These are phyloP conservation scores for Eueremaeus valkanovi DNA, from an alignment of 2,888 invertebrate genomes.

Conservation along the genomic window DNA sequence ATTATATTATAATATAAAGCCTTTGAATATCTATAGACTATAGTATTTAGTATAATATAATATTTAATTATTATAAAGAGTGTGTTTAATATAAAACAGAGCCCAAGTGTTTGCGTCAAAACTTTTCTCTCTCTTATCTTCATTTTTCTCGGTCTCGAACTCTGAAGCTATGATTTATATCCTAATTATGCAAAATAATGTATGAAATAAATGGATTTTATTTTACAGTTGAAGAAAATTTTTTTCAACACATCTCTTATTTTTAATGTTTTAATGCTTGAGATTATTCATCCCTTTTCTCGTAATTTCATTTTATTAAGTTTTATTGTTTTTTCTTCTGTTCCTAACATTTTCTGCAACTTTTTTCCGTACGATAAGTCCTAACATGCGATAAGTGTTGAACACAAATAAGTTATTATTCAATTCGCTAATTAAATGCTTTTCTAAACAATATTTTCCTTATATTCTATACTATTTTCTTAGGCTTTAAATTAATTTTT, in stretches of 20 bases:
- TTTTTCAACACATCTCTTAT: constrained; percentile 28
- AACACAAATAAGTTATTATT: not conserved
- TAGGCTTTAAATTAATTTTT: no score
- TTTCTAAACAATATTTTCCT: not conserved
- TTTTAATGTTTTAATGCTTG: not conserved
- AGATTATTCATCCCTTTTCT: not conserved
- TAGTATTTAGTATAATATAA: not conserved
- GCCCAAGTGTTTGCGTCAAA: not conserved
- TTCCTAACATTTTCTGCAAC: not conserved
- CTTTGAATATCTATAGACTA: no score
- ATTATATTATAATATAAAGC: constrained; percentile 6
- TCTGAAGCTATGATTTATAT: constrained; percentile 21
- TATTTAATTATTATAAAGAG: constrained; percentile 15
- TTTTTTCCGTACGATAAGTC: not conserved
- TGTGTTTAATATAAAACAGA: not conserved
- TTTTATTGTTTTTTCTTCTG: not conserved
- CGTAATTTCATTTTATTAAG: not conserved
- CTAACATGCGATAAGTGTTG: not conserved
- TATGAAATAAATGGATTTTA: constrained; percentile 19
- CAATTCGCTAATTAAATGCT: constrained; percentile 8
- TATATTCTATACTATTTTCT: not conserved
- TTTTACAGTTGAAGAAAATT: not conserved
- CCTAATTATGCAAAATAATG: constrained; percentile 32
- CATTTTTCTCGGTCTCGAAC: not conserved
- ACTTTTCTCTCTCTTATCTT: constrained; percentile 9